Base-by-base conservation (phyloP, 2,888 invertebrate species). In the Onthophagus sagittarius region DNA sequence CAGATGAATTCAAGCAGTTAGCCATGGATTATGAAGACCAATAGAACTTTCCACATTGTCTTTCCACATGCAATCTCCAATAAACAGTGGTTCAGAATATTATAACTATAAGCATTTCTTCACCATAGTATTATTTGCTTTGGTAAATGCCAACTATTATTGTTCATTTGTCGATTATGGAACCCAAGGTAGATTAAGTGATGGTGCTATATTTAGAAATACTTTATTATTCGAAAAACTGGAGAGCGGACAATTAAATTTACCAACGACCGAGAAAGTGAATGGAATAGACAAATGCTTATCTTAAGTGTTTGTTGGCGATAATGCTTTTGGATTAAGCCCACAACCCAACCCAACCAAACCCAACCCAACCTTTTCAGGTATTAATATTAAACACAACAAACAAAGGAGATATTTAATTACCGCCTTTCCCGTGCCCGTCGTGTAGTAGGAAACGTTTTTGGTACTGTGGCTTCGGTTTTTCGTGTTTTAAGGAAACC, bases 81-180 rank as follows among this genome's bases (percentile, higher is more conserved):
- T 63, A 5, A 75, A 78, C 62, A 78, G 76, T 23, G 81, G 79
- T 6, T 77, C 77, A 39, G 71, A 75, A 53, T 83, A 77, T 74
- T 80, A 77, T 73, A 83, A 83, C 65, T 82, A 82, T 72, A 83
- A 83, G 75, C 74, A 75, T 53, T 75, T 65, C 65, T 67, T 72
- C 15, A 74, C 72, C 53, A 74, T 74, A 69, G 74, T 72, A 2
- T 39, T 74, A 2, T 62, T 74, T 53, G 74, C 72, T 9, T n/a
- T 74, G 11, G 69, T 53, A 9, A 72, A 74, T 74, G 74, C 69
- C 11, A 67, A 72, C 15, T 74, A 72, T 33, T 69, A 69, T n/a
- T 74, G 72, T 63, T 33, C 76, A 11, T 78, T 73, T 72, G 76
- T 71, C 3, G 73, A 77, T 70, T 69, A 76, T 11, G 77, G 77